Evolutionary conservation across 2,797 vertebrate genomes (phyloP).

Genomic region (Oreonectes daqikongensis): DNA sequence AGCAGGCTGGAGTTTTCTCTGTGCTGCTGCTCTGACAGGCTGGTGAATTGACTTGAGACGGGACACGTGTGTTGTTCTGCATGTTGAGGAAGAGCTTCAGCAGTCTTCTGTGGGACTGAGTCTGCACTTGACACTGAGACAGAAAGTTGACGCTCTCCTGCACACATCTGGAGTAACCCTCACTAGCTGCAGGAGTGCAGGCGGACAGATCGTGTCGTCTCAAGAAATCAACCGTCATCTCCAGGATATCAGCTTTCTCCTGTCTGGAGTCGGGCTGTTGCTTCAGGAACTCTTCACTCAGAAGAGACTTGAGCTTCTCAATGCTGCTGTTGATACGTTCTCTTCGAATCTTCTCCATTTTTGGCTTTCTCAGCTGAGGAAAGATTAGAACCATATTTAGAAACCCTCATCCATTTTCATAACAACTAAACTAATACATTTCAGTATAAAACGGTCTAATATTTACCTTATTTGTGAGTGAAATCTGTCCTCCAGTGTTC

Average conservation of each 20-base stretch:
- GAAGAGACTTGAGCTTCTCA: constrained; percentile 80
- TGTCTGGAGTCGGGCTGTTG: constrained; percentile 70
- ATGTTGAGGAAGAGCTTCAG: constrained; percentile 79
- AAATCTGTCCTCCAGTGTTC: constrained; percentile 71
- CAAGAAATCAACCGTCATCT: constrained; percentile 56
- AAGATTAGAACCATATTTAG: constrained; percentile 31
- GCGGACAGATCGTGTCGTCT: constrained; percentile 38
- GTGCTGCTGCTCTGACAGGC: constrained; percentile 65
- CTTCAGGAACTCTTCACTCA: constrained; percentile 75
- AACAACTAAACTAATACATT: background rate
- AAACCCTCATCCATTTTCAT: background rate
- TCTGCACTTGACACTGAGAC: constrained; percentile 49
- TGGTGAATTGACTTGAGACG: constrained; percentile 65
- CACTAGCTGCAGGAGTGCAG: constrained; percentile 44
- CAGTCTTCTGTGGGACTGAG: constrained; percentile 66
- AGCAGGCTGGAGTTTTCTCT: constrained; percentile 56
- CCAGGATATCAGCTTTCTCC: constrained; percentile 64
- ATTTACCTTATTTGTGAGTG: constrained; percentile 78
- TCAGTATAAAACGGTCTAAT: background rate
- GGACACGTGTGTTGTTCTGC: constrained; percentile 54
- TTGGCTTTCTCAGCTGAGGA: constrained; percentile 81
- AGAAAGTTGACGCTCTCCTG: constrained; percentile 52
- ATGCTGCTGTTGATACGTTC: constrained; percentile 81
- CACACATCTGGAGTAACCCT: constrained; percentile 63
- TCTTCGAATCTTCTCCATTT: constrained; percentile 86